A percentile compares a stretch with the other conserved stretches of the same genome.
Evolutionary conservation across 2,797 vertebrate genomes (phyloP).

Genomic region (Muscicapa striata): DNA sequence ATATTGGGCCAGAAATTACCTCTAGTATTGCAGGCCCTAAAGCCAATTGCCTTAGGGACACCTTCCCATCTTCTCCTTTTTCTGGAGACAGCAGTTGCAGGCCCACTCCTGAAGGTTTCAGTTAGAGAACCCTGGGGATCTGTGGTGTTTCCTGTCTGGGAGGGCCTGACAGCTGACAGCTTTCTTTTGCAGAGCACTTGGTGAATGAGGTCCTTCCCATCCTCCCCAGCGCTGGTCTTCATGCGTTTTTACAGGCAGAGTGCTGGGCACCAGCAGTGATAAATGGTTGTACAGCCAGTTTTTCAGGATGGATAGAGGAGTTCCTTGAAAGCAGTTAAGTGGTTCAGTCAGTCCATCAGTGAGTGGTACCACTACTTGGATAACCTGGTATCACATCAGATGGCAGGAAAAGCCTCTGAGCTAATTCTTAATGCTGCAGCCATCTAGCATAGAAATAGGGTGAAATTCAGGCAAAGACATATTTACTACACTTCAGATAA

Average conservation of each 20-base stretch:
- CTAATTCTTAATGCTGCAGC: background rate
- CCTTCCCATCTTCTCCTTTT: background rate
- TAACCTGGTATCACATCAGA: background rate
- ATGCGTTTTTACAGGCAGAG: background rate
- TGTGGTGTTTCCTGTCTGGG: background rate
- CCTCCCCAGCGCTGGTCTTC: background rate
- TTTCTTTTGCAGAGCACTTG: background rate
- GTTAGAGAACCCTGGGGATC: background rate
- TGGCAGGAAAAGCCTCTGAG: background rate
- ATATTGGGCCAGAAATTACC: background rate
- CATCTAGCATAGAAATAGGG: background rate
- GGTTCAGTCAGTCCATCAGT: background rate
- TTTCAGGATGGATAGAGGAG: background rate
- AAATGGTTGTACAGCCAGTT: background rate
- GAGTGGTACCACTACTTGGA: background rate
- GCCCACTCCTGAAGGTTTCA: background rate
- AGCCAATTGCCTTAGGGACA: background rate
- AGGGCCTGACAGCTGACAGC: background rate
- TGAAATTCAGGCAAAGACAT: background rate
- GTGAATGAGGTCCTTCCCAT: background rate
- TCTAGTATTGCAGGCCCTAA: background rate
- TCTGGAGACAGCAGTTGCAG: background rate
- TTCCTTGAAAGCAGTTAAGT: conserved; percentile 9
- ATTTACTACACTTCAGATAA: background rate
- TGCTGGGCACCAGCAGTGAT: background rate